Evolutionary conservation across 2,797 vertebrate genomes (phyloP).

Genomic region (Phylloscopus collybita): DNA sequence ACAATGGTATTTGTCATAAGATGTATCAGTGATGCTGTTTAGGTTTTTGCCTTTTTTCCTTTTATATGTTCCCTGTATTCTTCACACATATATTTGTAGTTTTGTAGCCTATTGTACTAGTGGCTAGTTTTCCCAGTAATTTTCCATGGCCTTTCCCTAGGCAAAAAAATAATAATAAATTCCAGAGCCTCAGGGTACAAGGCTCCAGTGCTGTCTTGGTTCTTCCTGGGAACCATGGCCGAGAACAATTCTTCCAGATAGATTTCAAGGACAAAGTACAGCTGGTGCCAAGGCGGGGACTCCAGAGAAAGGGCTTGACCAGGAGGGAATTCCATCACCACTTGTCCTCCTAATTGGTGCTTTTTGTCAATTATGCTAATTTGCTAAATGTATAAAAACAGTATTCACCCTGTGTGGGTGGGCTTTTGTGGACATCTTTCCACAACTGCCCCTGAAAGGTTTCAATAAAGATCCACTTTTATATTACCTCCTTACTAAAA

Average conservation of each 20-base stretch:
- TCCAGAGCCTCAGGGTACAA: neutral
- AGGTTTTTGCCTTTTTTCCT: neutral
- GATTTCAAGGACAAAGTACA: neutral
- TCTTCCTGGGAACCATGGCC: neutral
- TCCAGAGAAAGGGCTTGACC: neutral
- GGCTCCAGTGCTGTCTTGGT: accelerated
- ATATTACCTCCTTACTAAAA: neutral
- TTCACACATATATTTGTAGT: neutral
- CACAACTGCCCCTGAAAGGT: neutral
- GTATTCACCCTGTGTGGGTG: neutral
- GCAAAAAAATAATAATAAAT: neutral
- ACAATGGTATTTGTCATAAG: neutral
- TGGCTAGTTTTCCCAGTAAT: no score
- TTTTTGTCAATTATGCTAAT: neutral
- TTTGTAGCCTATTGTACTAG: neutral
- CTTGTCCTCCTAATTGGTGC: neutral
- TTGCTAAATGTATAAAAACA: neutral
- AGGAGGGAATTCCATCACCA: neutral
- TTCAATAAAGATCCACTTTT: neutral
- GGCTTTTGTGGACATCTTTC: neutral
- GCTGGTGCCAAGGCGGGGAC: neutral
- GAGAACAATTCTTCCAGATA: neutral
- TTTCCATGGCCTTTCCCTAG: neutral
- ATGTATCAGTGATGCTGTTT: neutral
- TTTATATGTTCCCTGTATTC: neutral